phyloP scores from a whole-genome alignment of 2,113 vertebrate genomes.

The Athene cunicularia region DNA sequence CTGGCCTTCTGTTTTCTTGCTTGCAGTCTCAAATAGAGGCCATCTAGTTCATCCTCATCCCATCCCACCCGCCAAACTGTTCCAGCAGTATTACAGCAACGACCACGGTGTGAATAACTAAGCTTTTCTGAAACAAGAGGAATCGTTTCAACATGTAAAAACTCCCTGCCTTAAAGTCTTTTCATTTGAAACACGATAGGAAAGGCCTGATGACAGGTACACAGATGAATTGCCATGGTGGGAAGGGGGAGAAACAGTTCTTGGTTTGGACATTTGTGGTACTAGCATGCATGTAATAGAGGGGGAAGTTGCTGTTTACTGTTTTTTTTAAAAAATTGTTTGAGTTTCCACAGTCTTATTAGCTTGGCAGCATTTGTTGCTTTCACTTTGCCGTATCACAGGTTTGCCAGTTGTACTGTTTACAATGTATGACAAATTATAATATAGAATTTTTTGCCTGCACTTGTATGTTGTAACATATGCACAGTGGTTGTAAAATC shows the following conservation, averaged over 20 bases:
- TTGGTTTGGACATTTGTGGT: not conserved
- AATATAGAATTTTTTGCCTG: slow-evolving; percentile 65
- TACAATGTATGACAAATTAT: slow-evolving; percentile 67
- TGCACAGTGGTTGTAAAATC: slow-evolving; percentile 69
- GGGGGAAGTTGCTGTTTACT: slow-evolving; percentile 40
- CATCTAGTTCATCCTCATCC: slow-evolving; percentile 51
- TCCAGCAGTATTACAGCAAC: slow-evolving; percentile 61
- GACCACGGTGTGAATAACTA: not conserved
- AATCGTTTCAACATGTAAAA: not conserved
- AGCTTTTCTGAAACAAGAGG: slow-evolving; percentile 35
- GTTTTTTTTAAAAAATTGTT: not conserved
- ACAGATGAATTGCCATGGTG: not conserved
- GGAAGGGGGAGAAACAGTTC: not conserved
- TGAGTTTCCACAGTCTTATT: slow-evolving; percentile 51
- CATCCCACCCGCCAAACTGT: slow-evolving; percentile 56
- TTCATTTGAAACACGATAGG: not conserved
- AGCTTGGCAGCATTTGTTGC: slow-evolving; percentile 63
- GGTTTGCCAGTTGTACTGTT: slow-evolving; percentile 78
- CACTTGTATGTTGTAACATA: slow-evolving; percentile 68
- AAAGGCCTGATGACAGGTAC: not conserved
- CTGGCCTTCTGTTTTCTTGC: slow-evolving; percentile 70
- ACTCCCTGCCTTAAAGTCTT: not conserved
- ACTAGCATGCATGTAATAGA: not conserved
- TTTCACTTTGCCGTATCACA: slow-evolving; percentile 67
- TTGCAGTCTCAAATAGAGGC: slow-evolving; percentile 56